phyloP scores from a whole-genome alignment of 2,888 invertebrate species.

The Caenorhabditis uteleia region DNA sequence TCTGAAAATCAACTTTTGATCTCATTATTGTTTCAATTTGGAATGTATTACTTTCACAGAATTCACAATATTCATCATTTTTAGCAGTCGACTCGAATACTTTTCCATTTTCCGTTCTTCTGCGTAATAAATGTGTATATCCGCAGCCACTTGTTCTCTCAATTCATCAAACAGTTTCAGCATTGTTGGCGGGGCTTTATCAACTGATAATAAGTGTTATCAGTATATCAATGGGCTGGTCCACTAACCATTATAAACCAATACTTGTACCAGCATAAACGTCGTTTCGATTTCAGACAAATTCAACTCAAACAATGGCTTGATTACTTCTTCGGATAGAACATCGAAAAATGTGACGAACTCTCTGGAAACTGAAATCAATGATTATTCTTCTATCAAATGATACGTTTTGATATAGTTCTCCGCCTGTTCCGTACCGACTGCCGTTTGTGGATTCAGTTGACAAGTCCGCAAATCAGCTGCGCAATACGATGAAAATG shows the following conservation, averaged over 20 bases:
- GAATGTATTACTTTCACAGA: slow-evolving; percentile 7
- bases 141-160: slow-evolving; percentile 12
- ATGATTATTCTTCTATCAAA: not conserved
- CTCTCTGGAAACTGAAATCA: slow-evolving; percentile 11
- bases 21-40: too few relatives aligned
- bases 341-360: slow-evolving; percentile 9
- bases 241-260: slow-evolving; percentile 17
- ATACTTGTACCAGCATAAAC: slow-evolving; percentile 15
- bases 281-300: slow-evolving; percentile 27
- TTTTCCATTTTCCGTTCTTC: slow-evolving; percentile 15
- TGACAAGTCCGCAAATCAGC: slow-evolving; percentile 8
- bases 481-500: slow-evolving; percentile 22
- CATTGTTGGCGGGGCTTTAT: slow-evolving; percentile 6
- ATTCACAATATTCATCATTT: slow-evolving; percentile 37
- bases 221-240: not conserved
- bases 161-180: slow-evolving; percentile 18
- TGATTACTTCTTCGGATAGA: slow-evolving; percentile 14
- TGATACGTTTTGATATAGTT: slow-evolving; percentile 15
- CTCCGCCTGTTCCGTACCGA: slow-evolving; percentile 16
- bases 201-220: slow-evolving; percentile 6
- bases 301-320: slow-evolving; percentile 18
- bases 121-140: slow-evolving; percentile 18
- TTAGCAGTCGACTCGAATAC: slow-evolving; percentile 29
- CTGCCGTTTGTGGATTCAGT: slow-evolving; percentile 13
- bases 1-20: slow-evolving; percentile 1